A percentile compares a stretch with the other conserved stretches of the same genome.
Conservation (phyloP, 2,113 vertebrate genomes). For the Manacus vitellinus region DNA sequence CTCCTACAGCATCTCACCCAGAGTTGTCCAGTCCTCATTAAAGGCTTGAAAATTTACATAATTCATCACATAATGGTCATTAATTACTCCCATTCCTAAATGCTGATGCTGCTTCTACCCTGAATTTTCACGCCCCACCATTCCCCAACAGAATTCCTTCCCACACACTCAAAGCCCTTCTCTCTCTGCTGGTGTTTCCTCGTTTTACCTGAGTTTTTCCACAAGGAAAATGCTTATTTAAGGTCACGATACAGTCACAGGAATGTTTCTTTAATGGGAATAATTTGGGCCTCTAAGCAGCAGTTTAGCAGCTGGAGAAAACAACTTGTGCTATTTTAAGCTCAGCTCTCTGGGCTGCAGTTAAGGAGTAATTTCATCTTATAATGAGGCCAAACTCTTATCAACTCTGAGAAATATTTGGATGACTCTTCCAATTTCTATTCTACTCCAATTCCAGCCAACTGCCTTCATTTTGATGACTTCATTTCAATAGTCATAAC, state of each 20-base stretch:
- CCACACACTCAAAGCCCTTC: neutral
- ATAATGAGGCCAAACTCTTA: neutral
- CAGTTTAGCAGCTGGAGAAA: neutral
- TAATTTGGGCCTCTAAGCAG: neutral
- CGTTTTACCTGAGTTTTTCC: neutral
- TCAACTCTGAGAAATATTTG: neutral
- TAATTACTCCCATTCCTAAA: neutral
- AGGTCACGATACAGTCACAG: neutral
- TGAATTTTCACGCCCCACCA: accelerated
- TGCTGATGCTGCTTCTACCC: accelerated
- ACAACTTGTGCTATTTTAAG: neutral
- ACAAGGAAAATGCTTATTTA: neutral
- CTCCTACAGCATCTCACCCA: neutral
- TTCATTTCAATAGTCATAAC: neutral
- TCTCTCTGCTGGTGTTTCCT: neutral
- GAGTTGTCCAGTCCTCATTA: accelerated
- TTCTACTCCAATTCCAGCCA: neutral
- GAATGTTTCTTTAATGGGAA: neutral
- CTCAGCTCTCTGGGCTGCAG: neutral
- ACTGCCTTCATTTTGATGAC: neutral
- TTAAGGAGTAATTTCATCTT: neutral
- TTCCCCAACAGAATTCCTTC: neutral
- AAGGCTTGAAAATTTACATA: neutral
- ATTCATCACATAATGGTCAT: accelerated
- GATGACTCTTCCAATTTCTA: neutral